A percentile compares a stretch with the other conserved stretches of the same genome.
phyloP scores from a whole-genome alignment of 2,113 vertebrate species.

The Ictalurus furcatus region DNA sequence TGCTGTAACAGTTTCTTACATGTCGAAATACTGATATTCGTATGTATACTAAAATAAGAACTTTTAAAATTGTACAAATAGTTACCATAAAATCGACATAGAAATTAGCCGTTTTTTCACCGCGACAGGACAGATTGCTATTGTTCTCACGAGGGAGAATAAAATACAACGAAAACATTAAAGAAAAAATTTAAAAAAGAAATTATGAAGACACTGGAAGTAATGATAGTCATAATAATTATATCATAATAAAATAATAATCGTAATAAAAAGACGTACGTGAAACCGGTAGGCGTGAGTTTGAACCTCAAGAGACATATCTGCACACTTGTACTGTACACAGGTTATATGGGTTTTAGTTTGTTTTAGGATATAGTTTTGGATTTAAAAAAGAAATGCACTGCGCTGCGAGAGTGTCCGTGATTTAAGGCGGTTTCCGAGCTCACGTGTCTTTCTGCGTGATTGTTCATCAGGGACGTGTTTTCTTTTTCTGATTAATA shows the following conservation, averaged over 20 bases:
- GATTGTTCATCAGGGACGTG: constrained; percentile 59
- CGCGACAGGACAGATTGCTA: constrained; percentile 88
- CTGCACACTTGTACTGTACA: constrained; percentile 95
- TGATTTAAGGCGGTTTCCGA: constrained; percentile 99
- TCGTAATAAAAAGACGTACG: constrained; percentile 82
- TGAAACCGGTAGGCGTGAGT: constrained; percentile 87
- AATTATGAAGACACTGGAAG: constrained; percentile 56
- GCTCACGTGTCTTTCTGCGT: constrained; percentile 86
- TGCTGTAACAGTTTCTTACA: constrained; percentile 96
- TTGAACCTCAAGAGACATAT: constrained; percentile 89
- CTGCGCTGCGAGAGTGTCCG: constrained; percentile 92
- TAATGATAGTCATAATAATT: constrained; percentile 69
- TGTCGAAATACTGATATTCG: constrained; percentile 99
- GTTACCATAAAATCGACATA: constrained; percentile 99
- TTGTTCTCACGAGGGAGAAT: constrained; percentile 84
- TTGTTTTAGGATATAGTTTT: constrained; percentile 90
- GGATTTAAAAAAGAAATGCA: constrained; percentile 86
- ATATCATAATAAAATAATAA: constrained; percentile 50
- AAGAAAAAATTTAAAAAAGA: constrained; percentile 36
- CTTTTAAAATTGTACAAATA: constrained; percentile 99
- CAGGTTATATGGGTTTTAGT: constrained; percentile 89
- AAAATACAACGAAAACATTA: constrained; percentile 76
- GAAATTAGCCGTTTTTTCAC: constrained; percentile 90
- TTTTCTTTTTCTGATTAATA: constrained; percentile 33
- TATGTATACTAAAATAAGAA: constrained; percentile 99